These are phyloP conservation scores for Biston betularia DNA, from an alignment of 2,888 invertebrate species.

Conservation along the genomic window DNA sequence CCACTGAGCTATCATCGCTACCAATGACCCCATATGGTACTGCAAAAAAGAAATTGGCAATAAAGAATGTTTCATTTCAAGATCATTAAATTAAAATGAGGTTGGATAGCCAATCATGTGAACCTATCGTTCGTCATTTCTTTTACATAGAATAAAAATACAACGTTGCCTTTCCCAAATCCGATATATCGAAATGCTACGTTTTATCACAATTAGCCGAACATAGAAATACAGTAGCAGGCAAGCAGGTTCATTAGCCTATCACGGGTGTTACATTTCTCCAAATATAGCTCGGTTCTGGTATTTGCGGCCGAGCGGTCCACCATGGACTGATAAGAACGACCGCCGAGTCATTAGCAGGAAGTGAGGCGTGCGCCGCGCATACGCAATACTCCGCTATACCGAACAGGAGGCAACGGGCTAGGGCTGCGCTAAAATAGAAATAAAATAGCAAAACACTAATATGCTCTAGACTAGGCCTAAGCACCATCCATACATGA, in stretches of 20 bases:
- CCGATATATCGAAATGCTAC: too few species aligned
- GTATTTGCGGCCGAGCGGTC: slow-evolving; percentile 13
- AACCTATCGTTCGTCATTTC: too few species aligned
- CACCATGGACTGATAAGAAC: slow-evolving; percentile 45
- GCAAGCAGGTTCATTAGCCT: slow-evolving; percentile 10
- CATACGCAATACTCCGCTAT: slow-evolving; percentile 65
- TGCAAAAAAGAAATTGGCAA: too few species aligned
- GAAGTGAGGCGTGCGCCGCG: slow-evolving; percentile 69
- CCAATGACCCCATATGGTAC: too few species aligned
- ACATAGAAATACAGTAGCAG: slow-evolving; percentile 1
- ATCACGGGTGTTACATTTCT: slow-evolving; percentile 14
- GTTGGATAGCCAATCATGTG: too few species aligned
- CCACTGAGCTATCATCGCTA: too few species aligned
- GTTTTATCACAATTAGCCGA: slow-evolving; percentile 1
- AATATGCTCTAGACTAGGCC: too few species aligned
- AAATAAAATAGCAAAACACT: neutral
- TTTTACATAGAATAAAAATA: too few species aligned
- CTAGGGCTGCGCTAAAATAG: neutral
- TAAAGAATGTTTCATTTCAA: too few species aligned
- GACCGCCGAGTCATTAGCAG: slow-evolving; percentile 72
- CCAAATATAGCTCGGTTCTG: slow-evolving; percentile 24
- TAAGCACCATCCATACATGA: too few species aligned
- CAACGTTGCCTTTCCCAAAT: too few species aligned
- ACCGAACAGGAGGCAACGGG: slow-evolving; percentile 32
- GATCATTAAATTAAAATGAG: too few species aligned